Conservation (phyloP, 2,113 vertebrate species). For the Micronycteris hirsuta region DNA sequence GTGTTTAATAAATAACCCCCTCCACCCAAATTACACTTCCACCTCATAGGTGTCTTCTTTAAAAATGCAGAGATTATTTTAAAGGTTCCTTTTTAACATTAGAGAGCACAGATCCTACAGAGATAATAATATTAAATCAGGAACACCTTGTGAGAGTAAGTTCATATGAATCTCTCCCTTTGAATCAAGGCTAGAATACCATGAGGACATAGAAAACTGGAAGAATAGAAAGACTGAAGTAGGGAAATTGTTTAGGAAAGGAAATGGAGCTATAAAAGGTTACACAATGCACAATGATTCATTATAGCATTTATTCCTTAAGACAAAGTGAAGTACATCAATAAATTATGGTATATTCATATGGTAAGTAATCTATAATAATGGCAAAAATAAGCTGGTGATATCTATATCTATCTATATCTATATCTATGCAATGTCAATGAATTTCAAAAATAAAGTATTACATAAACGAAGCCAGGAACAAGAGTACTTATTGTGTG, state of each 20-base stretch:
- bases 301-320: neutral
- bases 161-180: neutral
- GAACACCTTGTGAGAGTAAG: neutral
- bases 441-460: neutral
- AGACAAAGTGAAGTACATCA: neutral
- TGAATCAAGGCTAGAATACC: neutral
- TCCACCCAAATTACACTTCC: neutral
- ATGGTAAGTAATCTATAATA: neutral
- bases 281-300: neutral
- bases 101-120: neutral
- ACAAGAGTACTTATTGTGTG: neutral
- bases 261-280: neutral
- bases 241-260: neutral
- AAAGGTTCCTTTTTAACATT: neutral
- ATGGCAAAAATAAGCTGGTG: neutral
- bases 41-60: neutral
- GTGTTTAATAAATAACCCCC: neutral
- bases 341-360: neutral
- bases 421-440: neutral
- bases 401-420: neutral
- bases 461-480: neutral
- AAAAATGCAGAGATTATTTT: neutral
- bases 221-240: neutral
- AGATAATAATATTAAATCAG: neutral
- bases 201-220: neutral